Base-by-base conservation (phyloP, 2,113 vertebrate genomes). In the Chelonoidis abingdonii region DNA sequence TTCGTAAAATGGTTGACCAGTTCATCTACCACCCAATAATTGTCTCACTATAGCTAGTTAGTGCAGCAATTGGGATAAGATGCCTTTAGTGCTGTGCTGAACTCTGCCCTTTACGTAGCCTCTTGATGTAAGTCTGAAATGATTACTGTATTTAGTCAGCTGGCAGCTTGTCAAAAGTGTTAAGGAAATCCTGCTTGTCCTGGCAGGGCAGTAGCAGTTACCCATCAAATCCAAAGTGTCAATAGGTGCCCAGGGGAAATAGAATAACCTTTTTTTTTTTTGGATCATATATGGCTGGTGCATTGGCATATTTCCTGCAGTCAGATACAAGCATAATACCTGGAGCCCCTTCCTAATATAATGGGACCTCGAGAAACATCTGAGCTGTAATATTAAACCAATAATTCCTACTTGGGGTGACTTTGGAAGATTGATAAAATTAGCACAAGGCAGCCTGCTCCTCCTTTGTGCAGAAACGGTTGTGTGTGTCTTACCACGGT, bases 321-420 rank as follows among this genome's bases (percentile, higher is more conserved):
- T 25, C 1, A 0, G 80, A 22, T 14, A 16, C 47, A 3, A 49
- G 9, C 0, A 1, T 10, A 50, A 13, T 19, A 9, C 2, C 2
- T 7, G 41, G 4, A 69, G 83, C 38, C 62, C 17, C 4, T 38
- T 59, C 52, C 13, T 56, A 31, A 54, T 65, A 49, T 47, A 49
- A 5, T 13, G 25, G 25, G 47, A 56, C 62, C 24, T 82, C 47
- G 38, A 35, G 52, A n/a, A 57, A 57, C 78, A 35, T 47, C 59
- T 90, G 1, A 0, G 21, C 69, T 79, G 56, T 83, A 50, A 44
- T 44, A 83, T 79, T 79, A 13, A 0, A 50, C 22, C 80, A 24
- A 0, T 52, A n/a, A 72, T 93, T 84, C 88, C 72, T 17, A 7
- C n/a, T 50, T 10, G 0, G 35, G 27, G 79, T 57, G 80, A 9